Conservation (phyloP, 2,113 vertebrate species). For the Archocentrus centrarchus region DNA sequence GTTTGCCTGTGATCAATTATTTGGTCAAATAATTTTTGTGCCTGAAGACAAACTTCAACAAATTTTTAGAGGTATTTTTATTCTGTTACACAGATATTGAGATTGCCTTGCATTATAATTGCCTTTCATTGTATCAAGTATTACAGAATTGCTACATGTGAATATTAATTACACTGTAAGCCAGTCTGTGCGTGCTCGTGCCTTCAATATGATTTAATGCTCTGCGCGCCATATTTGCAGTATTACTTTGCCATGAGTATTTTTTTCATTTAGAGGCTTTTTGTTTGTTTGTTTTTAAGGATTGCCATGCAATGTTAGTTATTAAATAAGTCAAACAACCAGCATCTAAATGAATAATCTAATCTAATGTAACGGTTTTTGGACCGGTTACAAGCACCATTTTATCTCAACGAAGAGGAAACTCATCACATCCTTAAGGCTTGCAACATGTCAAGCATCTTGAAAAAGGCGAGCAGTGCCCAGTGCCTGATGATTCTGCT, state of each 20-base stretch:
- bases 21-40: background rate
- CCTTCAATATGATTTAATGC: background rate
- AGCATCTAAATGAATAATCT: background rate
- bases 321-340: background rate
- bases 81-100: too few relatives aligned
- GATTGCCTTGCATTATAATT: too few relatives aligned
- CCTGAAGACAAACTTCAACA: background rate
- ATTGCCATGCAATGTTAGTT: background rate
- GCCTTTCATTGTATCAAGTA: too few relatives aligned
- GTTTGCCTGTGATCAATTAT: too few relatives aligned
- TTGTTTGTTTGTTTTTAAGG: background rate
- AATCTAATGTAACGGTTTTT: background rate
- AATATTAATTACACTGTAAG: background rate
- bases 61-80: background rate
- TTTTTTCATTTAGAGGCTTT: background rate
- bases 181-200: background rate
- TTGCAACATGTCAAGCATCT: slow-evolving; percentile 38
- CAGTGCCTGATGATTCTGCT: slow-evolving; percentile 36
- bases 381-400: background rate
- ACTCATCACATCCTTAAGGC: slow-evolving; percentile 18
- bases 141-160: too few relatives aligned
- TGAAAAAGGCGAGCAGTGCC: slow-evolving; percentile 18
- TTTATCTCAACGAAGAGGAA: slow-evolving; percentile 1
- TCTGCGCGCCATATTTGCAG: background rate
- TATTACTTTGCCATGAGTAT: background rate